phyloP scores from a whole-genome alignment of 2,797 vertebrate genomes.

The Gadopsis bispinosus region DNA sequence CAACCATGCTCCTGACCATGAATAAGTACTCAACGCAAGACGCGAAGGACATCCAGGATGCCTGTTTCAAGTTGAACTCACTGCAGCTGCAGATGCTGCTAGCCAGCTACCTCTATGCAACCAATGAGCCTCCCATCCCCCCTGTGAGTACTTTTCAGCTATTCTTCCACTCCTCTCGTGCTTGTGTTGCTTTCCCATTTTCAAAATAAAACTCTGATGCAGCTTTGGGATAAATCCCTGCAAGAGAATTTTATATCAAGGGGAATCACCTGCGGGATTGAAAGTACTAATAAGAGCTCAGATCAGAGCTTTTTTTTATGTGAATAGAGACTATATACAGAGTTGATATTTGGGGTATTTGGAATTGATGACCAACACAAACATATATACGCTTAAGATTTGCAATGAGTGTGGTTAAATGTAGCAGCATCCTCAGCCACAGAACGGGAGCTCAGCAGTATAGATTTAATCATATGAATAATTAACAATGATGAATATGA shows the following conservation, averaged over 20 bases:
- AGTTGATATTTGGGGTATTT: neutral
- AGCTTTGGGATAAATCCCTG: neutral
- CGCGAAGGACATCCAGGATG: slow-evolving; percentile 88
- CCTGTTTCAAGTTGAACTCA: slow-evolving; percentile 95
- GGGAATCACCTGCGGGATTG: neutral
- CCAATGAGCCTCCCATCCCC: slow-evolving; percentile 90
- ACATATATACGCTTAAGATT: neutral
- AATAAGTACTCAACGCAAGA: slow-evolving; percentile 90
- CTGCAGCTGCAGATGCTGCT: slow-evolving; percentile 90
- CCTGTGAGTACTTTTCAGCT: slow-evolving; percentile 82
- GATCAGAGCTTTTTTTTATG: neutral
- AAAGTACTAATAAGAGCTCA: neutral
- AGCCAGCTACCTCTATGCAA: slow-evolving; percentile 89
- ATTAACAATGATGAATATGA: slow-evolving; percentile 58
- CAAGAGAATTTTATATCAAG: neutral
- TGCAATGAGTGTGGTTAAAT: neutral
- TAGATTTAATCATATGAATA: slow-evolving; percentile 55
- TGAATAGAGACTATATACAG: neutral
- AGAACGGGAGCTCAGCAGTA: slow-evolving; percentile 24
- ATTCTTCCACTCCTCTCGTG: neutral
- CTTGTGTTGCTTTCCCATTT: neutral
- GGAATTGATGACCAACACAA: neutral
- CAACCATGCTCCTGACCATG: slow-evolving; percentile 94
- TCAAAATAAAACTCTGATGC: neutral
- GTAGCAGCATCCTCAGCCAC: slow-evolving; percentile 2